Evolutionary conservation across 2,888 invertebrate species (phyloP), one percentile per base, ranked within the genome.

Genomic region (Celastrina argiolus): DNA sequence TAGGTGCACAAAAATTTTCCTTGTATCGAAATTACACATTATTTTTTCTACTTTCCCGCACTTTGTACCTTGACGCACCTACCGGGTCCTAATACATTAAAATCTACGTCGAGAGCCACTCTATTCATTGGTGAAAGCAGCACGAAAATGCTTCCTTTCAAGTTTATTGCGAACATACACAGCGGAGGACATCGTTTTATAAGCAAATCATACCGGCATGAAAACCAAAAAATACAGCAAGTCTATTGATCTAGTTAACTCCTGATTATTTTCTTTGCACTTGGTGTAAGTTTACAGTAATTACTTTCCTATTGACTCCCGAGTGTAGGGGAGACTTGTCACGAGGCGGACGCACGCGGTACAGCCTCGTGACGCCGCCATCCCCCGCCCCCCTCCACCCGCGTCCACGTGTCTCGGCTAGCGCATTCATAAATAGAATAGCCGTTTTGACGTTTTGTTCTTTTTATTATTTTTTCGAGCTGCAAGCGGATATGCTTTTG

Each of bases 331-430:
- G 51, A 26, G 26, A 12, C 22, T 22, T 22, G 18, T 68, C 69
- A 69, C 71, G 72, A 67, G 70, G 69, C 71, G 28, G 12, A 56
- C 26, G 61, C 65, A 66, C 70, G 69, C 69, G 67, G 72, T 67
- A 64, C 28, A n/a, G 70, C 72, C 69, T 65, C 71, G 73, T 73
- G 71, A 71, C 64, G 22, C 34, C 51, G 63, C 63, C 65, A 45
- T 6, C 56, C 42, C 68, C 56, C 59, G 42, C 39, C 36, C 66
- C 16, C 18, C 64, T 34, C 36, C 39, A 28, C 39, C 16, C 22
- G 45, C 58, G 6, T 45, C 31, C 66, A 66, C 56, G 64, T 63
- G 63, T 45, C 42, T 18, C 16, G 16, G 6, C 61, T 63, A 34
- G 63, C 36, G 28, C 56, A 56, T 58, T 45, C 34, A 63, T 64